These are phyloP conservation scores for Psettodes erumei DNA, from an alignment of 2,113 vertebrate genomes.

Conservation along the genomic window DNA sequence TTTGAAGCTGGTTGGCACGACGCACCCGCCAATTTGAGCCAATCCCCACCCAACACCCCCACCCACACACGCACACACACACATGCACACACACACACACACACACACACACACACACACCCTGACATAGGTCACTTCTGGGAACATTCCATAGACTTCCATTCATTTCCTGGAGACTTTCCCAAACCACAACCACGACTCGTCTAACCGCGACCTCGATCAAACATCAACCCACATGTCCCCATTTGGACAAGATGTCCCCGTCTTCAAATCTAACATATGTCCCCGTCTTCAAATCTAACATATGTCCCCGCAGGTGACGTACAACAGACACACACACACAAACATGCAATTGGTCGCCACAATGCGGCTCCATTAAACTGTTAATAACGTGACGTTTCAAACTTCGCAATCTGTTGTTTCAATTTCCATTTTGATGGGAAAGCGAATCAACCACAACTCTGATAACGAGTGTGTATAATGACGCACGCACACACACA, in stretches of 20 bases:
- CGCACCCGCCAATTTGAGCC: conserved; percentile 43
- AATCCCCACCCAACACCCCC: conserved; percentile 37
- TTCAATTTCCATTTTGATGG: conserved; percentile 60
- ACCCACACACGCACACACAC: not conserved
- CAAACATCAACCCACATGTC: too few relatives aligned
- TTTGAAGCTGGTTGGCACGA: conserved; percentile 55
- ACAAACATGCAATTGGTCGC: conserved; percentile 1
- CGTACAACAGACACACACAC: not conserved
- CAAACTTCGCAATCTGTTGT: conserved; percentile 26
- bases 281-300: too few relatives aligned
- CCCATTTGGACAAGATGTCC: too few relatives aligned
- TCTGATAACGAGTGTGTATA: conserved; percentile 1
- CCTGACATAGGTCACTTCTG: too few relatives aligned
- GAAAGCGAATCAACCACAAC: conserved; percentile 29
- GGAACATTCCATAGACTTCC: too few relatives aligned
- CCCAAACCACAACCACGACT: too few relatives aligned
- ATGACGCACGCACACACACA: not conserved
- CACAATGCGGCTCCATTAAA: not conserved
- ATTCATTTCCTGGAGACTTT: too few relatives aligned
- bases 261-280: too few relatives aligned
- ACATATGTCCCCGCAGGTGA: too few relatives aligned
- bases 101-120: not conserved
- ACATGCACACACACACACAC: conserved; percentile 4
- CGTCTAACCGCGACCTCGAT: too few relatives aligned
- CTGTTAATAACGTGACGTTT: not conserved